Evolutionary conservation across 1,140 invertebrate species (phyloP), one percentile per base, ranked within the genome.

Genomic region (Chrysoperla carnea): DNA sequence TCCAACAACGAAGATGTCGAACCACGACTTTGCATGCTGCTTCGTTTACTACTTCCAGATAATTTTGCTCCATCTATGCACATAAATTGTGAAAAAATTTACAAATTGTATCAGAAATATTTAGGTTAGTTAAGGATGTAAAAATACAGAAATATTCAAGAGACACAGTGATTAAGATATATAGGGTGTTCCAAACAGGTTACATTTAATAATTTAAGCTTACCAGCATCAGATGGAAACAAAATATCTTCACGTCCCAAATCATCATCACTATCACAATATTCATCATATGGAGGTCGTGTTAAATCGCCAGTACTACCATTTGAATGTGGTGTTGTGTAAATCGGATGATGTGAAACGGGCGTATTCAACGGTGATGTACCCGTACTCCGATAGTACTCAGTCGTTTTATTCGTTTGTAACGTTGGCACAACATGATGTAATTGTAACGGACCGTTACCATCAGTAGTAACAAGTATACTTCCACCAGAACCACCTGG

Each of bases 21-120:
- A 54, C 84, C 84, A 46, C 86, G 74, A 62, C 84, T 88, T 62
- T 90, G 85, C 64, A 89, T 81, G 58, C 84, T 89, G 62, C 84
- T 83, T 49, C 86, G 72, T 59, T 88, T 89, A 62, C 84, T 88
- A 63, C 82, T 83, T 41, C 80, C 79, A 57, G 67, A 69, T 40
- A 61, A 45, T 51, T 59, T 62, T 12, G 50, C 50, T 41, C 53
- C 53, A 35, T 41, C 44, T 29, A 12, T 40, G 8, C 36, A 41
- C 6, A 12, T 33, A 33, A 11, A 33, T 12, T 23, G 2, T 23
- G 17, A 5, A 23, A 23, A 23, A 23, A 3, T 23, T 23, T 5
- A 3, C 17, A 23, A 3, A 23, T 3, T 23, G 2, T 23, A 23
- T 5, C 5, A 5, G 17, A 23, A 23, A 23, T 23, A 3, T 23